A percentile compares a stretch with the other conserved stretches of the same genome.
phyloP scores from a whole-genome alignment of 2,797 vertebrate genomes.

The Florisuga fusca region DNA sequence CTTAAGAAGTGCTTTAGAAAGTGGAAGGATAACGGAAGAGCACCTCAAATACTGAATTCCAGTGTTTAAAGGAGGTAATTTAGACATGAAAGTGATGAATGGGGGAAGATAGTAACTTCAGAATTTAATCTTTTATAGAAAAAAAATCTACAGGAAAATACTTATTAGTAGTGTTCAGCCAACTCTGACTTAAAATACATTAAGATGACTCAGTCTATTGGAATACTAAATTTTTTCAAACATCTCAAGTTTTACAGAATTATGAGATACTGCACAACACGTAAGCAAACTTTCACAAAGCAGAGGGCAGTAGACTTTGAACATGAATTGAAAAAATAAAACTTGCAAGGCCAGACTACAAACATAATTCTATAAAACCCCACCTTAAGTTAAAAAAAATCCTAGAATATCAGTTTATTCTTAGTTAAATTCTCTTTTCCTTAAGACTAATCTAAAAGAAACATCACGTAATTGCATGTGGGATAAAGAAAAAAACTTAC shows the following conservation, averaged over 20 bases:
- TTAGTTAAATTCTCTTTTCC: constrained; percentile 48
- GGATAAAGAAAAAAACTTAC: not conserved
- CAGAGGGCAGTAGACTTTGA: not conserved
- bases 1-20: not conserved
- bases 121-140: not conserved
- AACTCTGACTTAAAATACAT: not conserved
- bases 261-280: not conserved
- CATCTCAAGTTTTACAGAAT: not conserved
- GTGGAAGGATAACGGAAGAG: not conserved
- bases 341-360: not conserved
- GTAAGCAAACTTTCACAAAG: not conserved
- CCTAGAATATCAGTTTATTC: constrained; percentile 37
- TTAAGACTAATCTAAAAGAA: constrained; percentile 33
- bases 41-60: not conserved
- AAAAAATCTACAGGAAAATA: not conserved
- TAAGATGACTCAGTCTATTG: not conserved
- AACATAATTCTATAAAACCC: constrained; percentile 31
- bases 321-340: not conserved
- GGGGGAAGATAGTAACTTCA: not conserved
- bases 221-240: not conserved
- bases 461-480: constrained; percentile 1
- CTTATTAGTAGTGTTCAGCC: not conserved
- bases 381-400: constrained; percentile 7
- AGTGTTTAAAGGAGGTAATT: not conserved
- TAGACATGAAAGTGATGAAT: not conserved